These are phyloP conservation scores for Drosophila cyrtoloma DNA, from an alignment of 2,888 invertebrate genomes.

Conservation along the genomic window DNA sequence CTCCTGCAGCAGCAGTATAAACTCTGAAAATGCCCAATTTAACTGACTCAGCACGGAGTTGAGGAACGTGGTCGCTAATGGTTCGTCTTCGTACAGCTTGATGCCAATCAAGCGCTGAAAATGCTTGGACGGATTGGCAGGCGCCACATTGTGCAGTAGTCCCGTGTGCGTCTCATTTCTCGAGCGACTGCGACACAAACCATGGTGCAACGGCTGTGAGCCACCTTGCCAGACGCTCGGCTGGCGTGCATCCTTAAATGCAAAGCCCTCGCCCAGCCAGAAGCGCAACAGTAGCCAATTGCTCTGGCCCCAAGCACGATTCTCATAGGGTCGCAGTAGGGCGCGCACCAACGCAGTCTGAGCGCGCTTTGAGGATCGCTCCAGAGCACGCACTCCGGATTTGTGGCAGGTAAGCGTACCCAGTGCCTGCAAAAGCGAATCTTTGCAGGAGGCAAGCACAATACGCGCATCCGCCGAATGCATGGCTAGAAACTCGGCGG, in stretches of 20 bases:
- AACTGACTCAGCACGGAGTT: constrained; percentile 93
- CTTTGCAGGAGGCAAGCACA: constrained; percentile 90
- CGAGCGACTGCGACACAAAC: constrained; percentile 83
- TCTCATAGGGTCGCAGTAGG: constrained; percentile 91
- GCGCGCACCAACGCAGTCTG: constrained; percentile 89
- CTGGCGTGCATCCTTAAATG: constrained; percentile 89
- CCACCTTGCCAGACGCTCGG: constrained; percentile 87
- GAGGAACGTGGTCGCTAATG: constrained; percentile 89
- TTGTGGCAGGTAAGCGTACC: constrained; percentile 92
- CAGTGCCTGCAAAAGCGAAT: constrained; percentile 91
- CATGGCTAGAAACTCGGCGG: constrained; percentile 90
- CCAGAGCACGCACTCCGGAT: constrained; percentile 89
- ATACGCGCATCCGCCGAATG: constrained; percentile 92
- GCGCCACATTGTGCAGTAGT: constrained; percentile 84
- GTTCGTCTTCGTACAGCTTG: constrained; percentile 88
- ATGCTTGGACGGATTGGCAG: constrained; percentile 84
- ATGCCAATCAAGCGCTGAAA: constrained; percentile 87
- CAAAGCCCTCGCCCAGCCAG: constrained; percentile 94
- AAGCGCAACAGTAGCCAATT: constrained; percentile 94
- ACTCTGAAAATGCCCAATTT: constrained; percentile 96
- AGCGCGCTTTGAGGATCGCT: constrained; percentile 87
- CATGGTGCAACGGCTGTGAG: constrained; percentile 77
- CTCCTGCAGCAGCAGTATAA: constrained; percentile 93
- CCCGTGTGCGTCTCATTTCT: constrained; percentile 85
- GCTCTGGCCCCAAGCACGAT: constrained; percentile 93